Evolutionary conservation across 2,797 vertebrate genomes (phyloP), one percentile per base, ranked within the genome.

Genomic region (Furcifer pardalis): DNA sequence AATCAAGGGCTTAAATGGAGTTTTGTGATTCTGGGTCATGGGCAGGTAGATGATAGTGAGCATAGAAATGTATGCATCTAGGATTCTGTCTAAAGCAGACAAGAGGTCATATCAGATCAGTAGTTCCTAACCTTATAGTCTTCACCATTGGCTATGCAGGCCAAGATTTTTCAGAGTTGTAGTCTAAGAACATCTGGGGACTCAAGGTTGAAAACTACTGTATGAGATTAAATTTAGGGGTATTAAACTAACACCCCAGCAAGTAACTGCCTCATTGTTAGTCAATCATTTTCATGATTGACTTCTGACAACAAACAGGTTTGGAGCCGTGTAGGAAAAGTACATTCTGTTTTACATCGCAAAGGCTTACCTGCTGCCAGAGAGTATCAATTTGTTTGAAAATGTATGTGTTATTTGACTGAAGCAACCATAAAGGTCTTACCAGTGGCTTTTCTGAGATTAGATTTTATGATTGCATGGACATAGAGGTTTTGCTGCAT

Each of bases 211-310:
- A 13, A 8, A 7, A 44, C 44, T 6, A 3, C 78, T 27, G 10
- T 15, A n/a, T 59, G 40, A 25, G n/a, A 63, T 82, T n/a, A 46
- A 73, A 63, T 32, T 8, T 63, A 63, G 59, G 12, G 13, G 23
- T 74, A 12, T 2, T 12, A 74, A 46, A 35, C 21, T 73, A 60
- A 66, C 30, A 23, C 10, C 40, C 25, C 21, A n/a, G 27, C 2
- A 49, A 35, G 23, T 13, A 63, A 46, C 42, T 1, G 5, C 30
- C 23, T 65, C 59, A 74, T 60, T 63, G 73, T 56, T 77, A 66
- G 78, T 89, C 71, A 77, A 77, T 81, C 79, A 62, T 84, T 86
- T 7, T 65, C 37, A 52, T 86, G 83, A 71, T 72, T 87, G 85
- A 87, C 46, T 75, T 87, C 52, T 56, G 52, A 56, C 49, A 5